phyloP scores from a whole-genome alignment of 2,113 vertebrate species.

The Hippolais icterina region DNA sequence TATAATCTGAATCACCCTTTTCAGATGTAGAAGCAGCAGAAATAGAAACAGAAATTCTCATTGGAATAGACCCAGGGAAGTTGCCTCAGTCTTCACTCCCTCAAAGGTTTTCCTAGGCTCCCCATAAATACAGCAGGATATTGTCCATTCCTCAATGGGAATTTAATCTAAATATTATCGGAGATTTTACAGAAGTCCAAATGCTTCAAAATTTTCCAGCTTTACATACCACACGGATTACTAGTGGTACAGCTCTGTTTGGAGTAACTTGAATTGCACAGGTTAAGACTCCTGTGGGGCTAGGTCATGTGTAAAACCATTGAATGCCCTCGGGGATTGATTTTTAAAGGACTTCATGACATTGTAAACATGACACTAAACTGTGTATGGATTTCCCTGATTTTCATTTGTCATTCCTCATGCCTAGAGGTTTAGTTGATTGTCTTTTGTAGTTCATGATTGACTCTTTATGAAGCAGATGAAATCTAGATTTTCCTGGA shows the following conservation, averaged over 20 bases:
- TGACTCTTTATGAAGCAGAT: neutral
- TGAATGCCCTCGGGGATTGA: neutral
- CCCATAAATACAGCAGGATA: neutral
- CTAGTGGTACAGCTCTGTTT: neutral
- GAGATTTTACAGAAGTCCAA: neutral
- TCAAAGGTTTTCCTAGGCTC: neutral
- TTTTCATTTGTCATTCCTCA: neutral
- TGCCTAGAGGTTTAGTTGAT: neutral
- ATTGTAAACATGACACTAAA: neutral
- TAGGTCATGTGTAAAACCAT: rapidly evolving
- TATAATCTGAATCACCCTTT: neutral
- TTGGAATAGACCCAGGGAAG: neutral
- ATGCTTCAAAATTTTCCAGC: neutral
- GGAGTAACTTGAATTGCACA: neutral
- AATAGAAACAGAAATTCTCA: conserved; percentile 34
- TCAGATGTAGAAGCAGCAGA: neutral
- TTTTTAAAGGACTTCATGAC: neutral
- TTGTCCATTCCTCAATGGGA: neutral
- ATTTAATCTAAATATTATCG: neutral
- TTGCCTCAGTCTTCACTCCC: neutral
- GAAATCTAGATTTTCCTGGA: neutral
- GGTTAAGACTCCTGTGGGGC: neutral
- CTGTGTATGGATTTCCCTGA: neutral
- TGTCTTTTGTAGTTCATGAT: neutral
- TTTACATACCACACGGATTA: neutral